Conservation (phyloP, 2,113 vertebrate species). For the Zapus hudsonius region DNA sequence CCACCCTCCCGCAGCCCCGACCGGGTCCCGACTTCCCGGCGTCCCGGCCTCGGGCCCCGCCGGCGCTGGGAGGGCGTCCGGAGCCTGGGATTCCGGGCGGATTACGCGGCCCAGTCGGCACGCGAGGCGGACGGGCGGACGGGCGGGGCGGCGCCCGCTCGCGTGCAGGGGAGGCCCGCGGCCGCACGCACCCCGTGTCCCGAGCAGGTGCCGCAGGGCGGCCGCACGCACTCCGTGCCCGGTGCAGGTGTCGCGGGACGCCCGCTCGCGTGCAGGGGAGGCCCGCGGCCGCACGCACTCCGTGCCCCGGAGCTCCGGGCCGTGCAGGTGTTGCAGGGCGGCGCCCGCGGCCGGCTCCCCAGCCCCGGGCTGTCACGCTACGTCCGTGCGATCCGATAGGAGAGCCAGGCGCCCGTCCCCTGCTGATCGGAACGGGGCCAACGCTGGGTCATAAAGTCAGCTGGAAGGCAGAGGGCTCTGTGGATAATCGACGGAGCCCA, state of each 20-base stretch:
- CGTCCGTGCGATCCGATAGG: neutral
- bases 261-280: constrained; percentile 68
- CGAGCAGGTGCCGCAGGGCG: constrained; percentile 70
- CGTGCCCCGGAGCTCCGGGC: neutral
- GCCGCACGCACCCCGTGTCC: no score
- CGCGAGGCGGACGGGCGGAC: constrained; percentile 18
- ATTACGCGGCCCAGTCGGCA: neutral
- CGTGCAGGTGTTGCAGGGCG: constrained; percentile 71
- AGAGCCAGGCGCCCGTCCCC: neutral
- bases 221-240: constrained; percentile 74
- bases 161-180: constrained; percentile 63
- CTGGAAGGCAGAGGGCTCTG: neutral
- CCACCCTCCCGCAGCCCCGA: no score
- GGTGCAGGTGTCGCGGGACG: neutral
- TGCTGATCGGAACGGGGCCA: constrained; percentile 26
- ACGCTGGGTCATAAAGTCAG: neutral
- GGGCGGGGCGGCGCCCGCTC: constrained; percentile 36
- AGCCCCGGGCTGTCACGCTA: constrained; percentile 65
- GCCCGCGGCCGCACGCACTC: neutral
- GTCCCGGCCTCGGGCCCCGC: neutral
- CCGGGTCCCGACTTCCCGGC: neutral
- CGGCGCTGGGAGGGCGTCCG: neutral
- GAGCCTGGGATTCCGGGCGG: neutral
- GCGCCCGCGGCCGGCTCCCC: constrained; percentile 45
- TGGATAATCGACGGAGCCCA: neutral